Evolutionary conservation across 2,113 vertebrate species (phyloP).

Genomic region (Poeciliopsis retropinna): DNA sequence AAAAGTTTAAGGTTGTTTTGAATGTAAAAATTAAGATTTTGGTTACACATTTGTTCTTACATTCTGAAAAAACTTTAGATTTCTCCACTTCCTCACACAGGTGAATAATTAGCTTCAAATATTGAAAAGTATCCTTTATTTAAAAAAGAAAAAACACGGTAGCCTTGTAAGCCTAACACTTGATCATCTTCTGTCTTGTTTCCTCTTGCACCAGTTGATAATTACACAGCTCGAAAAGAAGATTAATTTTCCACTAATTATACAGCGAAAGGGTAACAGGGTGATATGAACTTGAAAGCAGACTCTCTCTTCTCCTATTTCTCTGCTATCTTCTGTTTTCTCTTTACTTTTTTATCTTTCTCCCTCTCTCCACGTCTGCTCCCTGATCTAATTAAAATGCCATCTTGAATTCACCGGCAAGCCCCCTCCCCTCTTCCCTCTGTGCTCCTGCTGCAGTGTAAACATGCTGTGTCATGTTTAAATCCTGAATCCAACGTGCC

Average conservation of each 20-base stretch:
- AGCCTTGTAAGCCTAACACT: neutral
- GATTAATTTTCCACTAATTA: constrained; percentile 46
- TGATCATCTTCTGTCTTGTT: neutral
- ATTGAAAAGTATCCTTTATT: neutral
- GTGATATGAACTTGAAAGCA: constrained; percentile 50
- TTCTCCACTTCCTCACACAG: neutral
- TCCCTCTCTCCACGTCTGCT: constrained; percentile 44
- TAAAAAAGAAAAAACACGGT: neutral
- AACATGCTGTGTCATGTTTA: constrained; percentile 69
- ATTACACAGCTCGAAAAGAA: constrained; percentile 37
- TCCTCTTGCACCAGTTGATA: constrained; percentile 31
- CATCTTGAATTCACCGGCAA: constrained; percentile 67
- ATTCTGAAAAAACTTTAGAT: too few species aligned
- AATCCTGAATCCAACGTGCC: constrained; percentile 66
- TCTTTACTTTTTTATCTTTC: constrained; percentile 43
- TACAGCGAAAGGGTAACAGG: constrained; percentile 40
- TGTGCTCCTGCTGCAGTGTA: constrained; percentile 63
- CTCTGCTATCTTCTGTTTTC: constrained; percentile 20
- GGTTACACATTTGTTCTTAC: neutral
- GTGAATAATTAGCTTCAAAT: neutral
- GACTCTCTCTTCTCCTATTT: constrained; percentile 15
- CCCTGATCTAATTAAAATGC: constrained; percentile 74
- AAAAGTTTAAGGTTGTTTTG: neutral
- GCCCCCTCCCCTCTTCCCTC: constrained; percentile 41
- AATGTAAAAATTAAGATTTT: neutral